phyloP scores from a whole-genome alignment of 2,797 vertebrate species.

The Dicrostonyx torquatus region DNA sequence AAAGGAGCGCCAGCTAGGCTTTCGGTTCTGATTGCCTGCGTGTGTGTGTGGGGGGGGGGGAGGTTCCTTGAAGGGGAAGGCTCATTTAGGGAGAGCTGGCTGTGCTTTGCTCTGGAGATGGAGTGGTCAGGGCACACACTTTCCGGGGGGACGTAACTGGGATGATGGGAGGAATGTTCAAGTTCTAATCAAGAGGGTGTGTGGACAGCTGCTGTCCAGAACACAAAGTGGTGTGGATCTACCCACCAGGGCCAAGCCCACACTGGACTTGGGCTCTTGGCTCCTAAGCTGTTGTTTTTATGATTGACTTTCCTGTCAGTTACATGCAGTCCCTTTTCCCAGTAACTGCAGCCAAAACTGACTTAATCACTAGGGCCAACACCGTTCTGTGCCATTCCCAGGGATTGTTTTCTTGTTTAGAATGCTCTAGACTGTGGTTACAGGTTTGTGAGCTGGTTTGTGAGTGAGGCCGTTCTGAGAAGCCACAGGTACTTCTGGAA shows the following conservation, averaged over 20 bases:
- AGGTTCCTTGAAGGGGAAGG: neutral
- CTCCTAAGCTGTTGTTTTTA: slow-evolving; percentile 21
- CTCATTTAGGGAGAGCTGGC: neutral
- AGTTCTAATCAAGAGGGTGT: neutral
- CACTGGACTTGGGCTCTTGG: neutral
- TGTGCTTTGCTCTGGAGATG: neutral
- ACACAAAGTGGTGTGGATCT: neutral
- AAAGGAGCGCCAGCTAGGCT: neutral
- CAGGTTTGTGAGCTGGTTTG: neutral
- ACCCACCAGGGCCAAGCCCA: neutral
- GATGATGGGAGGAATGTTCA: neutral
- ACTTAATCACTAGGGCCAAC: slow-evolving; percentile 43
- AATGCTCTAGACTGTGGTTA: neutral
- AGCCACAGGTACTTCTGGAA: slow-evolving; percentile 9
- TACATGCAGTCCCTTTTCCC: neutral
- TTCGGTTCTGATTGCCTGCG: neutral
- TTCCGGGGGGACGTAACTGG: neutral
- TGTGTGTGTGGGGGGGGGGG: neutral
- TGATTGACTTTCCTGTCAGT: neutral
- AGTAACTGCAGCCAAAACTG: slow-evolving; percentile 41
- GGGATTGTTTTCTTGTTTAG: slow-evolving; percentile 51
- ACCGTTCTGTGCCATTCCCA: slow-evolving; percentile 21
- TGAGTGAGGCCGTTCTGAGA: neutral
- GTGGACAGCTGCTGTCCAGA: neutral
- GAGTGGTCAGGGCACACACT: neutral